A percentile compares a stretch with the other conserved stretches of the same genome.
Evolutionary conservation across 2,797 vertebrate genomes (phyloP).

Genomic region (Xenentodon cancila): DNA sequence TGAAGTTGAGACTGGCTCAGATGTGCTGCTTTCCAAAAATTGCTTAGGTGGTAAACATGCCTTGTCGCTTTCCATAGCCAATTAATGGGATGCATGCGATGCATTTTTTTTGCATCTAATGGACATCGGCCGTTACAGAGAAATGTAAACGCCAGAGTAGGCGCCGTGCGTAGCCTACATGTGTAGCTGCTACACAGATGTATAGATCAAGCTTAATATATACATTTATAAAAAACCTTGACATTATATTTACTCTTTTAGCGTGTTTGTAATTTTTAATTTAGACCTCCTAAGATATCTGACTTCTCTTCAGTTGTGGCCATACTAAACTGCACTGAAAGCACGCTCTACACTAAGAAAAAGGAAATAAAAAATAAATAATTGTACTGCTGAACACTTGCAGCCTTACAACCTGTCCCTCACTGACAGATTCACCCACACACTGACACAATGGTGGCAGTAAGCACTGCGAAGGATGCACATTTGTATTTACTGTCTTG

Average conservation of each 20-base stretch:
- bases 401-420: not conserved
- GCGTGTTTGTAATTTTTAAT: not conserved
- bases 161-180: no score
- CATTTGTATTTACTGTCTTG: not conserved
- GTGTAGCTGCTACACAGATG: no score
- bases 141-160: no score
- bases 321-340: not conserved
- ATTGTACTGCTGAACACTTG: not conserved
- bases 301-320: not conserved
- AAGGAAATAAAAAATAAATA: not conserved
- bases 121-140: no score
- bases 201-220: no score
- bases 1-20: no score
- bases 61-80: no score
- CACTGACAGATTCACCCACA: slow-evolving; percentile 1
- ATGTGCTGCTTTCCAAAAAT: no score
- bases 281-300: not conserved
- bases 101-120: no score
- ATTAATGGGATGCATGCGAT: no score
- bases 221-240: no score
- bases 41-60: no score
- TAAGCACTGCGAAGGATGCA: not conserved
- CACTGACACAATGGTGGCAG: slow-evolving; percentile 3
- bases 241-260: not conserved
- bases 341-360: not conserved